These are phyloP conservation scores for Nysson spinosus DNA, from an alignment of 2,888 invertebrate genomes.

Conservation along the genomic window DNA sequence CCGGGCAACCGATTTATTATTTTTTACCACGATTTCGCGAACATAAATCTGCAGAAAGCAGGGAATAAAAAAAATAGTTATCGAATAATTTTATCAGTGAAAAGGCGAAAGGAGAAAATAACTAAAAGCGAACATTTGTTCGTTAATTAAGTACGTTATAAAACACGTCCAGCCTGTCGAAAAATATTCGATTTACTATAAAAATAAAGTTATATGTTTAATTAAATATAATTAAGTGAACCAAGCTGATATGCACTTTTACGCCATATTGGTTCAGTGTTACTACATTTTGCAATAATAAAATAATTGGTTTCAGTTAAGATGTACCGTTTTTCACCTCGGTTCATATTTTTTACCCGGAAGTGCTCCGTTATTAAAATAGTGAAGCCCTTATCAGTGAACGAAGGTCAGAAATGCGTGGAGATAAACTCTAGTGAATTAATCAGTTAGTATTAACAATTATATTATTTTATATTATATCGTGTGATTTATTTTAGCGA, in stretches of 20 bases:
- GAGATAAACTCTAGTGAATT: slow-evolving; percentile 43
- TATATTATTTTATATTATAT: background rate
- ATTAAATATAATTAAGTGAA: too few relatives aligned
- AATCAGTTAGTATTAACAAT: slow-evolving; percentile 43
- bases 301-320: background rate
- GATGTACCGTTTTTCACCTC: slow-evolving; percentile 34
- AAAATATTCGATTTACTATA: too few relatives aligned
- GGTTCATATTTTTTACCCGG: slow-evolving; percentile 16
- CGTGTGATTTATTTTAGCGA: too few relatives aligned
- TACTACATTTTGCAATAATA: too few relatives aligned
- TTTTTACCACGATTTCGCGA: background rate
- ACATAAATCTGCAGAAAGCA: too few relatives aligned
- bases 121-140: too few relatives aligned
- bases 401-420: slow-evolving; percentile 45
- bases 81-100: background rate
- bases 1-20: slow-evolving; percentile 30
- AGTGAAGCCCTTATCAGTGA: slow-evolving; percentile 29
- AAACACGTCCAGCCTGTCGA: too few relatives aligned
- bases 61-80: background rate
- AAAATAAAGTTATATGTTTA: too few relatives aligned
- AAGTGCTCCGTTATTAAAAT: slow-evolving; percentile 30
- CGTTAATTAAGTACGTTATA: too few relatives aligned
- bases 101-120: too few relatives aligned
- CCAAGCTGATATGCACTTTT: too few relatives aligned
- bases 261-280: too few relatives aligned